Evolutionary conservation across 1,140 invertebrate species (phyloP).

Genomic region (Dufourea novaeangliae): DNA sequence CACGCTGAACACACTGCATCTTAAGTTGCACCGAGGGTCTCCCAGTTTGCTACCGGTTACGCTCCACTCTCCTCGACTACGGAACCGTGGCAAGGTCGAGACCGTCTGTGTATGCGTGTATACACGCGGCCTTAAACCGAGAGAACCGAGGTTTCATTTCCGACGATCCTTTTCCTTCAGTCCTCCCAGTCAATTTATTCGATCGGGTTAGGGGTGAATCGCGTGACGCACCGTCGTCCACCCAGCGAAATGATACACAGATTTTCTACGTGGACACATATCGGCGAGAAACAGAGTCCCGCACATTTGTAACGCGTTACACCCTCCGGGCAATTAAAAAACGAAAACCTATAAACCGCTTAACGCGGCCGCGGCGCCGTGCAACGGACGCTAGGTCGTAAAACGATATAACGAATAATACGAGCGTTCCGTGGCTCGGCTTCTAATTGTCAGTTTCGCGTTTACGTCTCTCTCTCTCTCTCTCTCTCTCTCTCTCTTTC

Average conservation of each 20-base stretch:
- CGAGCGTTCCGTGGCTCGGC: constrained; percentile 36
- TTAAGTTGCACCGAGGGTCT: background rate
- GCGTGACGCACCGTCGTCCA: background rate
- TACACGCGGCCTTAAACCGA: no score
- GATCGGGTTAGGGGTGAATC: no score
- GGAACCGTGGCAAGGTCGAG: background rate
- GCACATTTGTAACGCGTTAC: constrained; percentile 18
- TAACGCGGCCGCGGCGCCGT: constrained; percentile 31
- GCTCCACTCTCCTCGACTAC: background rate
- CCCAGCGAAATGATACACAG: constrained; percentile 3
- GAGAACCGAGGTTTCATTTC: no score
- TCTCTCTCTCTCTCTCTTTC: background rate
- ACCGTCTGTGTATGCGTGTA: background rate
- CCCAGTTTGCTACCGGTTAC: constrained; percentile 6
- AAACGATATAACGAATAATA: constrained; percentile 52
- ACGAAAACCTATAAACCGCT: constrained; percentile 51
- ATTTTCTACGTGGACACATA: background rate
- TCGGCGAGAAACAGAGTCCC: background rate
- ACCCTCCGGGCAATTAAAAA: constrained; percentile 38
- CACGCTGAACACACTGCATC: background rate
- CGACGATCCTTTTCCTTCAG: no score
- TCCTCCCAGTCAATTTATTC: no score
- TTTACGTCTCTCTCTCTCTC: constrained; percentile 17
- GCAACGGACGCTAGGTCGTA: constrained; percentile 32
- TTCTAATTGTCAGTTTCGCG: constrained; percentile 46